phyloP scores from a whole-genome alignment of 2,797 vertebrate genomes.

The Arremon aurantiirostris region DNA sequence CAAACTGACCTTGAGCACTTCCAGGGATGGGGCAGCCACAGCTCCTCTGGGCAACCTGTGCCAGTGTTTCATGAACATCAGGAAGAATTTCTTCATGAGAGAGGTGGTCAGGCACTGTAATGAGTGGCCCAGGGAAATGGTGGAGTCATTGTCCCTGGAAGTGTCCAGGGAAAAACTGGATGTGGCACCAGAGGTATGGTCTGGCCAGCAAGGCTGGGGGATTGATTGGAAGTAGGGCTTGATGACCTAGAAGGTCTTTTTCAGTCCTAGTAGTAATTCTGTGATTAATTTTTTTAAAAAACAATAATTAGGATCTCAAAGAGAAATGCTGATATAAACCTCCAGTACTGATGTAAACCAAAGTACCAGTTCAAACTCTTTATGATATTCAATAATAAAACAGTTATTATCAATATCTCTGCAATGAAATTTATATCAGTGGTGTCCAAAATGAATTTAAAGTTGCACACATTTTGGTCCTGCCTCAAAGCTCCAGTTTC shows the following conservation, averaged over 20 bases:
- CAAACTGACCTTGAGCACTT: neutral
- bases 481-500: neutral
- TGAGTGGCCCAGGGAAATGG: neutral
- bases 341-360: neutral
- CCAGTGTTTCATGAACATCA: neutral
- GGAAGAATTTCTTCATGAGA: neutral
- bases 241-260: neutral
- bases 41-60: fast-evolving
- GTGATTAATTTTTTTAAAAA: neutral
- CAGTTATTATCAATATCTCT: neutral
- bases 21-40: neutral
- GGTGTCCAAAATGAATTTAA: neutral
- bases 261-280: neutral
- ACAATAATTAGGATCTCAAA: neutral
- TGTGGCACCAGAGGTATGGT: neutral
- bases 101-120: neutral
- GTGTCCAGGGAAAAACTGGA: neutral
- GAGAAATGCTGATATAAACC: neutral
- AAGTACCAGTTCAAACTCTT: neutral
- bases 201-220: fast-evolving
- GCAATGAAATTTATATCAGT: neutral
- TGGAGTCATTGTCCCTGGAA: neutral
- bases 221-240: fast-evolving
- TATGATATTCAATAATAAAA: neutral
- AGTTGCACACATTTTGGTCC: neutral